Evolutionary conservation across 2,888 invertebrate genomes (phyloP).

Genomic region (Eupithecia centaureata): DNA sequence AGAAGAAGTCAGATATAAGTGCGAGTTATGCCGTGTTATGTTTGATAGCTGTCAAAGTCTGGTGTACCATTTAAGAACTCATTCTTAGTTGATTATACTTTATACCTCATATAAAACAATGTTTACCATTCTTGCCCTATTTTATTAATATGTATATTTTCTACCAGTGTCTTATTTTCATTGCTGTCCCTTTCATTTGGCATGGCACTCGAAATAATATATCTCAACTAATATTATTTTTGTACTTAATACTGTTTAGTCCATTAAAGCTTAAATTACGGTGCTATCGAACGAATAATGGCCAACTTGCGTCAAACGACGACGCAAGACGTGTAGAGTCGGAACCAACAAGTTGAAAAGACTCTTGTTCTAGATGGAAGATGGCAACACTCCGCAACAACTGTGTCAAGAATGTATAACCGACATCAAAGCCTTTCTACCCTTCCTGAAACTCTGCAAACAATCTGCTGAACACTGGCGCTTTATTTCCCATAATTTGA

Average conservation of each 20-base stretch:
- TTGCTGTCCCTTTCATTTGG: neutral
- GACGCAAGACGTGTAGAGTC: no score
- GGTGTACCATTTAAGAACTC: slow-evolving; percentile 63
- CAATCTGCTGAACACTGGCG: slow-evolving; percentile 56
- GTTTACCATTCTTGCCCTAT: no score
- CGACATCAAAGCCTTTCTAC: slow-evolving; percentile 46
- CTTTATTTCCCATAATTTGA: slow-evolving; percentile 46
- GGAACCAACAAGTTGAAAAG: neutral
- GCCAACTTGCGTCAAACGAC: neutral
- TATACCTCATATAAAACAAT: no score
- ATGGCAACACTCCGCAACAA: slow-evolving; percentile 52
- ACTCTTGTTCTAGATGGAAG: slow-evolving; percentile 66
- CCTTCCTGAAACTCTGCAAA: slow-evolving; percentile 55
- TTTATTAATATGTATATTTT: no score
- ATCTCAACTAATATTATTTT: neutral
- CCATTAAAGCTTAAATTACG: neutral
- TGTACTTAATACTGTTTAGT: neutral
- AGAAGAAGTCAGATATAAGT: slow-evolving; percentile 52
- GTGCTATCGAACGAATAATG: neutral
- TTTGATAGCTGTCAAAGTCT: slow-evolving; percentile 65
- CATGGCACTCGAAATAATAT: neutral
- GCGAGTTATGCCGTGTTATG: slow-evolving; percentile 60
- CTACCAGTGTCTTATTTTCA: no score
- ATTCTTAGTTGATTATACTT: slow-evolving; percentile 37
- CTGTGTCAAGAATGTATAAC: slow-evolving; percentile 54